Percentiles rank a stretch among this genome's conserved stretches.
Evolutionary conservation across 2,888 invertebrate species (phyloP).

Genomic region (Miltochrista miniata): DNA sequence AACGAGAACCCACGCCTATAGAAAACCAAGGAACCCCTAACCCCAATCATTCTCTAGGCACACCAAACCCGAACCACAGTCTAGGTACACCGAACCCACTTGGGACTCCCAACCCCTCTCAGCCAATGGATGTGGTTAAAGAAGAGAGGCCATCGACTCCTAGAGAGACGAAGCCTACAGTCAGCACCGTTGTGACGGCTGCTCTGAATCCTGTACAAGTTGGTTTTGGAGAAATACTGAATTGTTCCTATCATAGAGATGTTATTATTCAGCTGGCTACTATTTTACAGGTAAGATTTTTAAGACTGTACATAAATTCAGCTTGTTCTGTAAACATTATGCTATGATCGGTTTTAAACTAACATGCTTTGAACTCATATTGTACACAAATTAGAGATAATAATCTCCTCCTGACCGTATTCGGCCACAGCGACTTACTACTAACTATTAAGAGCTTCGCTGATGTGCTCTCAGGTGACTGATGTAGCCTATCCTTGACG

Average conservation of each 20-base stretch:
- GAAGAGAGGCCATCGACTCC: constrained; percentile 64
- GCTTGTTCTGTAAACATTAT: too few relatives aligned
- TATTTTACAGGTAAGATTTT: constrained; percentile 86
- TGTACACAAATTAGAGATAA: too few relatives aligned
- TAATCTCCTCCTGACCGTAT: too few relatives aligned
- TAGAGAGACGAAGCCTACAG: constrained; percentile 61
- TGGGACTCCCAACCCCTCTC: constrained; percentile 65
- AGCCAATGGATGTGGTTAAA: constrained; percentile 69
- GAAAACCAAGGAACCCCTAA: constrained; percentile 75
- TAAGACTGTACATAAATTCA: background rate
- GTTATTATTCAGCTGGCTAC: constrained; percentile 91
- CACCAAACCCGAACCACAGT: constrained; percentile 70
- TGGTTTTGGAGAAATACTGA: constrained; percentile 92
- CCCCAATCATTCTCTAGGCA: constrained; percentile 70
- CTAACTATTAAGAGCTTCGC: too few relatives aligned
- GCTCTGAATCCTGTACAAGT: constrained; percentile 85
- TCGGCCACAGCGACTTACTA: too few relatives aligned
- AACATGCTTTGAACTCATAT: too few relatives aligned
- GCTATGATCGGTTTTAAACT: too few relatives aligned
- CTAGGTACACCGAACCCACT: constrained; percentile 70
- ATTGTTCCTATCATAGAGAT: constrained; percentile 95
- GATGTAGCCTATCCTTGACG: too few relatives aligned
- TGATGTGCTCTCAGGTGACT: too few relatives aligned
- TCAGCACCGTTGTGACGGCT: constrained; percentile 64
- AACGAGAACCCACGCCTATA: constrained; percentile 68